Evolutionary conservation across 2,113 vertebrate genomes (phyloP), one percentile per base, ranked within the genome.

Genomic region (Oxygymnocypris stewartii): DNA sequence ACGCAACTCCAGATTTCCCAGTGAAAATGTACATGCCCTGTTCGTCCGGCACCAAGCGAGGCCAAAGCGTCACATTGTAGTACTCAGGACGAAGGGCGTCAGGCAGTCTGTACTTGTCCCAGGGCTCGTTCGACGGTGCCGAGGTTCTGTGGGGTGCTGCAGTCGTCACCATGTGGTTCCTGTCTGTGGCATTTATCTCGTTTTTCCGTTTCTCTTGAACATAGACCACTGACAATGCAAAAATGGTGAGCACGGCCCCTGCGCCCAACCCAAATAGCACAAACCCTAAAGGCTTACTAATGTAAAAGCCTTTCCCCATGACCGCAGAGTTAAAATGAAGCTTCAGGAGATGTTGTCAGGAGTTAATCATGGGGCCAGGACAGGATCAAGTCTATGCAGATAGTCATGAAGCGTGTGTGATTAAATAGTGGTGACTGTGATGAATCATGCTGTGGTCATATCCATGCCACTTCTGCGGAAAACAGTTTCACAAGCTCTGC

Each of bases 281-380:
- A 0, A 96, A 82, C 85, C 92, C 96, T 81, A 96, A 78, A 0
- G 90, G 82, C 93, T 95, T 97, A 92, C 96, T 97, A 89, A 99
- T 90, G 88, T 95, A 96, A 94, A 96, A 97, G 47, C 97, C 97
- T n/a, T 96, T 96, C 0, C 93, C 96, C 97, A 99, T 99, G 93
- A 20, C 76, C 28, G 49, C 44, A 11, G 28, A 78, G 76, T 54
- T 28, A 3, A 49, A 78, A 75, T 84, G 47, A 74, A 75, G 31
- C 10, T 20, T 84, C 18, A 20, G 51, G 28, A 57, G 67, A 57
- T 84, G 44, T 42, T 74, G n/a, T 14, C 11, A 79, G 31, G 49
- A 59, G 77, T 79, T 78, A 54, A 51, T 57, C 49, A 76, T 28
- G 44, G 74, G 25, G 74, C 7, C 9, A 18, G 44, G 28, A 79